phyloP scores from a whole-genome alignment of 2,113 vertebrate species.

The Arothron firmamentum region DNA sequence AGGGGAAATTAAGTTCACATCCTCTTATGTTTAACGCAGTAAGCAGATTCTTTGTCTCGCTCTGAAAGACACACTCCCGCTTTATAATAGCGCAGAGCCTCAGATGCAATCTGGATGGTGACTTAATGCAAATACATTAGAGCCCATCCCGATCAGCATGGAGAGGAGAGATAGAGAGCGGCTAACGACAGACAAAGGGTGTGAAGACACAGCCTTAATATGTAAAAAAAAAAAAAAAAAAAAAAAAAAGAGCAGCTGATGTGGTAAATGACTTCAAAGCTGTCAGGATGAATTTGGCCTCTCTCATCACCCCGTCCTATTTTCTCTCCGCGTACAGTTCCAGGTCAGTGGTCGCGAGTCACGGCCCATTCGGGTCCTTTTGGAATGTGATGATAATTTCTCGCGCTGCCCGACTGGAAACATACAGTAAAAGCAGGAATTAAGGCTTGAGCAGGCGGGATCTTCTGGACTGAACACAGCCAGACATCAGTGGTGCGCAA shows the following conservation, averaged over 20 bases:
- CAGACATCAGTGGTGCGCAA: too few species aligned
- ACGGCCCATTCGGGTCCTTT: conserved; percentile 51
- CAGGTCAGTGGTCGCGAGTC: conserved; percentile 63
- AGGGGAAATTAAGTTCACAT: conserved; percentile 7
- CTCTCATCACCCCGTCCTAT: conserved; percentile 53
- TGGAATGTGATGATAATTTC: conserved; percentile 40
- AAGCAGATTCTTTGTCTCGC: conserved; percentile 21
- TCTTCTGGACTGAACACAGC: not conserved
- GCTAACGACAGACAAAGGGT: conserved; percentile 15
- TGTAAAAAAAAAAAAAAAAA: conserved; percentile 21
- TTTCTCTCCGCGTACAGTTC: conserved; percentile 52
- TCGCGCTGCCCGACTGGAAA: conserved; percentile 12
- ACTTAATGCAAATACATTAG: not conserved
- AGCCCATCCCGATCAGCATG: conserved; percentile 9
- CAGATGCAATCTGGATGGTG: conserved; percentile 3
- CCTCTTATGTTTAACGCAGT: conserved; percentile 9
- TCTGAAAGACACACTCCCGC: not conserved
- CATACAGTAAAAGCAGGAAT: not conserved
- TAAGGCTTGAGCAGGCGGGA: not conserved
- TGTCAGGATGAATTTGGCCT: conserved; percentile 55
- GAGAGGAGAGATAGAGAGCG: not conserved
- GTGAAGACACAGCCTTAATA: conserved; percentile 24
- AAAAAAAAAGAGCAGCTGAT: conserved; percentile 35
- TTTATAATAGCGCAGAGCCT: conserved; percentile 12
- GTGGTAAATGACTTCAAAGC: conserved; percentile 46